Base-by-base conservation (phyloP, 2,888 invertebrate species). In the Psylliodes chrysocephalus region DNA sequence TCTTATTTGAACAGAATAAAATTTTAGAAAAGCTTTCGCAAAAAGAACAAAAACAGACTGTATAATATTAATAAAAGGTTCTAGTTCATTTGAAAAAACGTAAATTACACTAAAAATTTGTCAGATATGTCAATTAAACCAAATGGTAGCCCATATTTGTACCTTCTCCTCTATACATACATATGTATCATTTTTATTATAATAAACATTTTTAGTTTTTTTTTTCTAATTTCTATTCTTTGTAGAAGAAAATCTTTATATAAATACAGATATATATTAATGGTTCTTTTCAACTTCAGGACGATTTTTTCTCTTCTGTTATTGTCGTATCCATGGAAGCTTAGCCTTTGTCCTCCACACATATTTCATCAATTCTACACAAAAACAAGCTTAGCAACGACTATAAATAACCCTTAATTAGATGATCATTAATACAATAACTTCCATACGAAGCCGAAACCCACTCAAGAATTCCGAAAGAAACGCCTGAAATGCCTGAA, bases 391-490 rank as follows among this genome's bases (percentile, higher is more conserved):
- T 59, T 59, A 59, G 59, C 40, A 22, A 59, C 49, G 68, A 74
- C 74, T 74, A 77, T 77, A 77, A 77, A 78, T 78, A 75, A 75
- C 67, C 51, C 56, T 61, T 79, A 78, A 80, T 78, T 76, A 76
- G 75, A 79, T 79, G 79, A 72, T 80, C 79, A 79, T 79, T 78
- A 79, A 79, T 79, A 77, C 79, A 75, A 78, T 77, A 76, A 71
- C 68, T 57, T 57, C 51, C 53, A 69, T 64, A 66, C 68, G 69
- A 62, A 33, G 59, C 67, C 54, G 62, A 64, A 67, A 67, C 47
- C 62, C 62, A 64, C 62, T 64, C 67, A 51, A 63, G 64, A 60
- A 60, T 60, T 60, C 51, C 46, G 54, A 63, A 59, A 59, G 62
- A 57, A 63, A 60, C 59, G 65, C 49, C 60, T 40, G 63, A 65